Evolutionary conservation across 64 coral and sea anemone genomes (phyloP).

Genomic region (Astreopora myriophthalma): DNA sequence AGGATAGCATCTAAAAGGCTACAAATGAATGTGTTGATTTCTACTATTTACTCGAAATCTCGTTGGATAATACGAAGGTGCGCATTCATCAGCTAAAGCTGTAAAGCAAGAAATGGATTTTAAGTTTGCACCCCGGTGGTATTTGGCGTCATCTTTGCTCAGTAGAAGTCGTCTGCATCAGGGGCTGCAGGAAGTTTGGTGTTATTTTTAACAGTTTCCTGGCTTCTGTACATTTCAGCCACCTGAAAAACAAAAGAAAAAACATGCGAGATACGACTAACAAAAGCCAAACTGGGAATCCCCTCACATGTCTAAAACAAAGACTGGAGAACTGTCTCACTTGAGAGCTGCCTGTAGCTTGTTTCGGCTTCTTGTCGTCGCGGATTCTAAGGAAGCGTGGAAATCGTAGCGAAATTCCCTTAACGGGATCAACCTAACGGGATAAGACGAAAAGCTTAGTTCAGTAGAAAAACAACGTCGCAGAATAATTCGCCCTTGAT

Average conservation of each 20-base stretch:
- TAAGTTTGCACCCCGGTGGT: too few relatives aligned
- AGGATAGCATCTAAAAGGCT: too few relatives aligned
- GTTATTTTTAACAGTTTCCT: constrained; percentile 97
- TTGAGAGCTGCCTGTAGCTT: constrained; percentile 92
- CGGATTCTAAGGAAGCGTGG: constrained; percentile 92
- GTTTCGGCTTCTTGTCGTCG: constrained; percentile 97
- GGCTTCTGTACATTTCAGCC: constrained; percentile 97
- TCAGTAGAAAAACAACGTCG: not conserved
- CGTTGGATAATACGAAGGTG: too few relatives aligned
- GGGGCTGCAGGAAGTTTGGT: constrained; percentile 25
- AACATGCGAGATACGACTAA: not conserved
- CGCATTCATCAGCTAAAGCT: too few relatives aligned
- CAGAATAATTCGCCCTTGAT: not conserved
- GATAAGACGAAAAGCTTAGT: not conserved
- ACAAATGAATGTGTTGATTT: too few relatives aligned
- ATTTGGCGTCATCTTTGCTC: not conserved
- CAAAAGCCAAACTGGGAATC: not conserved
- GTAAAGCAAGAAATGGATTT: too few relatives aligned
- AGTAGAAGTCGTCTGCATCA: constrained; percentile 39
- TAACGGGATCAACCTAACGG: constrained; percentile 84
- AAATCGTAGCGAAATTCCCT: constrained; percentile 98
- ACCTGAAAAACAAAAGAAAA: constrained; percentile 55
- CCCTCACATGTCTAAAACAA: not conserved
- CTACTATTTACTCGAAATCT: too few relatives aligned
- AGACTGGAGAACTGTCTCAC: constrained; percentile 13